Percentiles rank a stretch among this genome's conserved stretches.
Conservation (phyloP, 1,140 invertebrate species). For the Paramacrobiotus metropolitanus region DNA sequence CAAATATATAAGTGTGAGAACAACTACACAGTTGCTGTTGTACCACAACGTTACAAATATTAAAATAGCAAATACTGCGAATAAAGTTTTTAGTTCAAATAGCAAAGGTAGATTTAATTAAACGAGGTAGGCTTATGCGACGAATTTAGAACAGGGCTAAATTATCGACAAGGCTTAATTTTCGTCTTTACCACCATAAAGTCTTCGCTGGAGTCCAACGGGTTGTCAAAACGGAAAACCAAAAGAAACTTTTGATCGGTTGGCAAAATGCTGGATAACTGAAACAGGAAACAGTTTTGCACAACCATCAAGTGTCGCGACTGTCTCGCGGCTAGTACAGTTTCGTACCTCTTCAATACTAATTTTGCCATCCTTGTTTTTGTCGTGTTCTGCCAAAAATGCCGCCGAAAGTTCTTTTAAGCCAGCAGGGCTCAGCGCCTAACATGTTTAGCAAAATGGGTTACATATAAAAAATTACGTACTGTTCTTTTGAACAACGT, state of each 20-base stretch:
- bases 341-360: background rate
- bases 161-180: too few species aligned
- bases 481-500: too few species aligned
- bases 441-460: too few species aligned
- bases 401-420: background rate
- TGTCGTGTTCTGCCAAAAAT: background rate
- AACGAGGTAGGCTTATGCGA: too few species aligned
- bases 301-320: too few species aligned
- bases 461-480: too few species aligned
- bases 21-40: background rate
- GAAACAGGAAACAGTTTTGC: background rate
- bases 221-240: background rate
- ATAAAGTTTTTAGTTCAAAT: too few species aligned
- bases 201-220: background rate
- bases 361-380: background rate
- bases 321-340: too few species aligned
- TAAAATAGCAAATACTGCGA: too few species aligned
- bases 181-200: background rate
- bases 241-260: background rate
- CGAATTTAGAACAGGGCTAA: too few species aligned
- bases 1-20: too few species aligned
- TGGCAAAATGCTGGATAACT: background rate
- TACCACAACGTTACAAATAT: slow-evolving; percentile 7
- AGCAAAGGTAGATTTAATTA: too few species aligned
- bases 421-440: background rate